phyloP scores from a whole-genome alignment of 2,113 vertebrate species.

The Pedionomus torquatus region DNA sequence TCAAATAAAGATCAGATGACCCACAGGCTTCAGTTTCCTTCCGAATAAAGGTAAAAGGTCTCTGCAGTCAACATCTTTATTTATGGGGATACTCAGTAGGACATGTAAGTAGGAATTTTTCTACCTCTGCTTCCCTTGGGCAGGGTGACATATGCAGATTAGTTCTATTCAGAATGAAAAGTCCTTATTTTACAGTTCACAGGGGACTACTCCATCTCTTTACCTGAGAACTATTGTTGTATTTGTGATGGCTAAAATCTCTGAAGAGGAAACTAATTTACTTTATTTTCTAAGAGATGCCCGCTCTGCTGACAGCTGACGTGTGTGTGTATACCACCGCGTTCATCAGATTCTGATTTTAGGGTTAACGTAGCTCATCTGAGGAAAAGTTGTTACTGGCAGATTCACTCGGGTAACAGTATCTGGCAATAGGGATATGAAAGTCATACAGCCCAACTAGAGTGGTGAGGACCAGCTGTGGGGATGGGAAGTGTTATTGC shows the following conservation, averaged over 20 bases:
- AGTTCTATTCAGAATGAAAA: background rate
- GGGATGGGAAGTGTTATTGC: background rate
- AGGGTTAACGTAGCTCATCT: background rate
- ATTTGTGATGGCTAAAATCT: background rate
- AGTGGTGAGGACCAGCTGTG: background rate
- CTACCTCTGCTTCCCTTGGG: background rate
- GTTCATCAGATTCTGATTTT: background rate
- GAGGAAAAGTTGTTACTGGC: background rate
- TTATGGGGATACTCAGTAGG: background rate
- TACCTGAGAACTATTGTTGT: background rate
- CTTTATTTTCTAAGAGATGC: background rate
- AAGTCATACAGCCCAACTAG: background rate
- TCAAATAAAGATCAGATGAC: constrained; percentile 14
- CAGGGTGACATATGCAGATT: background rate
- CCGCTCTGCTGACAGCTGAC: background rate
- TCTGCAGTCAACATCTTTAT: background rate
- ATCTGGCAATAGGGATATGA: background rate
- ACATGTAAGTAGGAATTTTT: background rate
- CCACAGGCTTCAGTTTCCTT: background rate
- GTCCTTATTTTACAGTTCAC: background rate
- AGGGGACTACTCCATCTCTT: background rate
- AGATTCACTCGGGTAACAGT: background rate
- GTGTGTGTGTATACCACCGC: no score
- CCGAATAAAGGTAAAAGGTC: constrained; percentile 14
- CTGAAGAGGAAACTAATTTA: background rate